Base-by-base conservation (phyloP, 2,113 vertebrate species). In the Gallinago undulata region DNA sequence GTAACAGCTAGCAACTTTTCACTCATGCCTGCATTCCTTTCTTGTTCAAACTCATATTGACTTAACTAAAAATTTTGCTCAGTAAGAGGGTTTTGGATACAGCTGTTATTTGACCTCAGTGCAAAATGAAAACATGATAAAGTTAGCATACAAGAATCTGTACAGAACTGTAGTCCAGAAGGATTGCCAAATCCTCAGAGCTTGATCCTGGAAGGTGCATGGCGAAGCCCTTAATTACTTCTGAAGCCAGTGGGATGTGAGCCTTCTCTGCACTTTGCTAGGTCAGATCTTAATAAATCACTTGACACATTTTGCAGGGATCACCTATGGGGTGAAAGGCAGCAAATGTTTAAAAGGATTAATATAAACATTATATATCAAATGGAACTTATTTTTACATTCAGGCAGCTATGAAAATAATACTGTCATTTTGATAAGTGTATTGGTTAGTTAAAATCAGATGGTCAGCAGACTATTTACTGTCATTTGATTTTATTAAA, bases 321-420 rank as follows among this genome's bases (percentile, higher is more conserved):
- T 93, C 77, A 84, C 69, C 80, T 92, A 33, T 76, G 53, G 66
- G 77, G 74, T 82, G 84, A 95, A 97, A 94, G 80, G 80, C 86
- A 95, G 80, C 89, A 92, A 95, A 89, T 94, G 91, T 96, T 96
- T 96, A 94, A 92, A 94, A 94, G 92, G 80, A 95, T 95, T 92
- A 85, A 94, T 93, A 92, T 85, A 95, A 94, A 96, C 91, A 88
- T 95, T 90, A 82, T 94, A 91, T 92, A 89, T 97, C 84, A 95
- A 89, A 79, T 48, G 27, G 35, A 87, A 94, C 35, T 90, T 96
- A 95, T 37, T 96, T 97, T 95, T 94, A 57, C 74, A 69, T 90
- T 89, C 95, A 87, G 70, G 74, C 80, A 93, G 57, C 92, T 87
- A 89, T 89, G 76, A 92, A 96, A 95, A 95, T 76, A 95, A 84